phyloP scores from a whole-genome alignment of 2,888 invertebrate species.

The Tetanocera ferruginea region DNA sequence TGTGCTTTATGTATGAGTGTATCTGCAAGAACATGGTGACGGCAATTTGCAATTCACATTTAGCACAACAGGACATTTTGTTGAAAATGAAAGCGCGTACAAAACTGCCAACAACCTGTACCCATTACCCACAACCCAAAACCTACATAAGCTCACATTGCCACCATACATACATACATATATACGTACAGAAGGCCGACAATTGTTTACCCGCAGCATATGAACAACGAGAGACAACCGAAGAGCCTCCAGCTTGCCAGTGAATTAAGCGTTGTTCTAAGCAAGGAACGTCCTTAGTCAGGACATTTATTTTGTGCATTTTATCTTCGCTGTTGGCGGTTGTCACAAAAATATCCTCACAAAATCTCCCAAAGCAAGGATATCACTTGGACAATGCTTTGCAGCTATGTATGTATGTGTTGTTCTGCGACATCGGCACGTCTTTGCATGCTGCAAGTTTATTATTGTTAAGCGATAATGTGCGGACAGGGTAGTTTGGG shows the following conservation, averaged over 20 bases:
- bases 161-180: not conserved
- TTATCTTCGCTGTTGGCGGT: slow-evolving; percentile 15
- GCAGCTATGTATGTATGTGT: no score
- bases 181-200: no score
- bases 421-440: no score
- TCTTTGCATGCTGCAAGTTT: no score
- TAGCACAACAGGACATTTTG: not conserved
- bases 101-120: not conserved
- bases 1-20: not conserved
- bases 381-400: not conserved
- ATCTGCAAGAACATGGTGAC: not conserved
- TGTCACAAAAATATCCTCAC: slow-evolving; percentile 9
- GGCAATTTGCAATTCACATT: slow-evolving; percentile 14
- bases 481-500: no score
- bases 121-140: not conserved
- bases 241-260: not conserved
- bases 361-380: slow-evolving; percentile 1
- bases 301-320: slow-evolving; percentile 21
- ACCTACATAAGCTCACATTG: not conserved
- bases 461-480: no score
- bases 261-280: slow-evolving; percentile 1
- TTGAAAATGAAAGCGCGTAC: not conserved
- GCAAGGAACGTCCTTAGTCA: not conserved
- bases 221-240: no score
- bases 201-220: no score